Evolutionary conservation across 2,888 invertebrate species (phyloP).

Genomic region (Mechanitis mazaeus): DNA sequence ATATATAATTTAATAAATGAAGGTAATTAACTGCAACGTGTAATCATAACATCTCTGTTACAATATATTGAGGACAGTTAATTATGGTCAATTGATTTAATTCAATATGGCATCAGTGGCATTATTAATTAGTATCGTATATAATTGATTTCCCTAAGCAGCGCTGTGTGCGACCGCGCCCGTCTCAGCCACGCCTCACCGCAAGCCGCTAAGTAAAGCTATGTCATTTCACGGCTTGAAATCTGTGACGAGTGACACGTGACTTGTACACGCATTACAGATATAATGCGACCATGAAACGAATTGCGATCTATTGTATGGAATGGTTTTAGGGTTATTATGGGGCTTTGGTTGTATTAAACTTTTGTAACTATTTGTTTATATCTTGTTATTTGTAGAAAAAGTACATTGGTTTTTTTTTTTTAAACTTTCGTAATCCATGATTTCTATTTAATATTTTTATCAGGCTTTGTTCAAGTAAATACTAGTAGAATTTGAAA

Average conservation of each 20-base stretch:
- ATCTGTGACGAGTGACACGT: conserved; percentile 61
- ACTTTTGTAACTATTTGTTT: neutral
- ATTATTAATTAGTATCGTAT: conserved; percentile 33
- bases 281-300: conserved; percentile 27
- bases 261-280: conserved; percentile 23
- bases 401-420: too few relatives aligned
- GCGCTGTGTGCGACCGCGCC: conserved; percentile 52
- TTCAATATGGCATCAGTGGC: conserved; percentile 30
- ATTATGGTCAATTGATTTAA: conserved; percentile 26
- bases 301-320: conserved; percentile 9
- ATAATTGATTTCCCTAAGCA: conserved; percentile 41
- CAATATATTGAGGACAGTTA: conserved; percentile 7
- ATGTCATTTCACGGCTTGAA: conserved; percentile 56
- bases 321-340: neutral
- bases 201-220: conserved; percentile 53
- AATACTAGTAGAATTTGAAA: too few relatives aligned
- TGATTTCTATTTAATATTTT: too few relatives aligned
- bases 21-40: neutral
- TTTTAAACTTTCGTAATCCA: too few relatives aligned
- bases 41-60: conserved; percentile 3
- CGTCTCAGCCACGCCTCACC: conserved; percentile 50
- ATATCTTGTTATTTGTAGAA: neutral
- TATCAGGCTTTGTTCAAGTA: too few relatives aligned
- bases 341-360: neutral
- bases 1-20: neutral